phyloP scores from a whole-genome alignment of 2,888 invertebrate species.

The Rapana venosa region DNA sequence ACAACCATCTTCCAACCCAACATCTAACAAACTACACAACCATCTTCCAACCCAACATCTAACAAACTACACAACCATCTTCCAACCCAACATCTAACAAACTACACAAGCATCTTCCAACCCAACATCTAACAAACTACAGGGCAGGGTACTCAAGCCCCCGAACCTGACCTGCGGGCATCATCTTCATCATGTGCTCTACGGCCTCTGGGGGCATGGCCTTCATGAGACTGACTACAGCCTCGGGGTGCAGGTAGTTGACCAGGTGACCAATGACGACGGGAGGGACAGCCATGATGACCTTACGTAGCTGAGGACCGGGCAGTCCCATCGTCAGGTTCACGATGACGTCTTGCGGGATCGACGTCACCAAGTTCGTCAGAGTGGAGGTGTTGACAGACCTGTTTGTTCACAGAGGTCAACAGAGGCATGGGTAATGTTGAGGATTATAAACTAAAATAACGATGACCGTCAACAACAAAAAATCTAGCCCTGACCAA shows the following conservation, averaged over 20 bases:
- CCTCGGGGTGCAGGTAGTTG: conserved; percentile 15
- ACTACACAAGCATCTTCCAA: background rate
- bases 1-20: no score
- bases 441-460: no score
- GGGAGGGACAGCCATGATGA: conserved; percentile 23
- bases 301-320: conserved; percentile 7
- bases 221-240: conserved; percentile 27
- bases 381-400: conserved; percentile 28
- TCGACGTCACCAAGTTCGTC: conserved; percentile 22
- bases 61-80: no score
- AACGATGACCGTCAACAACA: no score
- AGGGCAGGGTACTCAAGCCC: background rate
- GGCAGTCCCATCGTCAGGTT: conserved; percentile 29
- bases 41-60: no score
- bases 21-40: no score
- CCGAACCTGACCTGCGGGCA: conserved; percentile 2
- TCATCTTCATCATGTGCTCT: background rate
- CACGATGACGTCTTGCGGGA: conserved; percentile 32
- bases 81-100: no score
- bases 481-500: no score
- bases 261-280: conserved; percentile 16
- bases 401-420: background rate
- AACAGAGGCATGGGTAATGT: no score
- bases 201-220: conserved; percentile 22
- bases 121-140: background rate